These are phyloP conservation scores for Gallinago solitaria DNA, from an alignment of 2,797 vertebrate species.

Conservation along the genomic window DNA sequence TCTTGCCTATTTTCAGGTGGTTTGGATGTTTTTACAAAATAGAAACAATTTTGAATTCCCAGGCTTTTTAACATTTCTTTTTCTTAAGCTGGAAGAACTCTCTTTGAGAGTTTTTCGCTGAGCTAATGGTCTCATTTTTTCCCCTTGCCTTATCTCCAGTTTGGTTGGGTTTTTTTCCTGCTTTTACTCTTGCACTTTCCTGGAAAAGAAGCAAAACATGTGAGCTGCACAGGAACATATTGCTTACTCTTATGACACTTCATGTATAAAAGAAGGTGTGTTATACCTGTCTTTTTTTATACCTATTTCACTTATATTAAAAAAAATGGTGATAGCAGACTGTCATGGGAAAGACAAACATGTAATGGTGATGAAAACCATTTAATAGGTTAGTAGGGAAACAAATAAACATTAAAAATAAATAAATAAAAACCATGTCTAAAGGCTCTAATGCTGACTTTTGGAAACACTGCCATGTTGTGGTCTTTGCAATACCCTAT, in stretches of 20 bases:
- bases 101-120: neutral
- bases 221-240: neutral
- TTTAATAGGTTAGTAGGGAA: conserved; percentile 77
- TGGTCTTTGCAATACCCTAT: conserved; percentile 71
- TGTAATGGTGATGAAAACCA: conserved; percentile 71
- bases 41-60: neutral
- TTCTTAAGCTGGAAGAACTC: neutral
- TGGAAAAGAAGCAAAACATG: neutral
- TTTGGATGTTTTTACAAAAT: neutral
- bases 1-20: neutral
- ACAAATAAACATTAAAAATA: conserved; percentile 88
- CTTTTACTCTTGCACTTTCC: neutral
- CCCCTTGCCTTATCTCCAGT: neutral
- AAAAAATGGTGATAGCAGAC: conserved; percentile 57
- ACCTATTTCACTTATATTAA: conserved; percentile 42
- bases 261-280: neutral
- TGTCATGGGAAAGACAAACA: conserved; percentile 63
- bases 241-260: neutral
- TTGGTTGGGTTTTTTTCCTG: neutral
- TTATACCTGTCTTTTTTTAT: conserved; percentile 8
- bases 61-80: neutral
- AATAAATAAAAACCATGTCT: conserved; percentile 80
- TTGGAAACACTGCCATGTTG: conserved; percentile 71
- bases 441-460: conserved; percentile 73
- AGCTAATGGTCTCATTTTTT: neutral